Percentiles rank a stretch among this genome's conserved stretches.
phyloP scores from a whole-genome alignment of 64 coral and sea anemone species.

The Pocillopora damicornis region DNA sequence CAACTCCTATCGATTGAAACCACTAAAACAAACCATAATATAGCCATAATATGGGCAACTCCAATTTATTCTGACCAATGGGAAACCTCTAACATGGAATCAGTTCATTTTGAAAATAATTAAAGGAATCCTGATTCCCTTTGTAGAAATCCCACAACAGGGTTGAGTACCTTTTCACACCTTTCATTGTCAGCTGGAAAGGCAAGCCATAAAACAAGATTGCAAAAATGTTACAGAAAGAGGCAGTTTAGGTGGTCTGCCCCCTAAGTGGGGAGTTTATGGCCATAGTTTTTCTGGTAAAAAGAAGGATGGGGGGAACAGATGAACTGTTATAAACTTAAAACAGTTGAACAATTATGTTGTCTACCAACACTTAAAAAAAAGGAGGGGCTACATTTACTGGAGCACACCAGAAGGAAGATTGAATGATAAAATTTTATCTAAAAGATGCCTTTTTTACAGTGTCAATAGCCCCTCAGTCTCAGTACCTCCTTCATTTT shows the following conservation, averaged over 20 bases:
- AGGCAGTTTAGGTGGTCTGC: slow-evolving; percentile 44
- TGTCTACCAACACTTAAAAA: slow-evolving; percentile 55
- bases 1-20: too few relatives aligned
- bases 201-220: slow-evolving; percentile 25
- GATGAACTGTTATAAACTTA: slow-evolving; percentile 35
- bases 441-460: slow-evolving; percentile 51
- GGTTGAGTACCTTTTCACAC: background rate
- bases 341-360: slow-evolving; percentile 46
- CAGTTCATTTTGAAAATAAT: slow-evolving; percentile 51
- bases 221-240: slow-evolving; percentile 34
- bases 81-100: slow-evolving; percentile 31
- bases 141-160: background rate
- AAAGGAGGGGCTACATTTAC: slow-evolving; percentile 49
- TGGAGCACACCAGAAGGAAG: slow-evolving; percentile 30
- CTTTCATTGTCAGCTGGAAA: slow-evolving; percentile 45
- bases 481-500: slow-evolving; percentile 12
- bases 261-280: slow-evolving; percentile 43
- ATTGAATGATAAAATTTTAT: slow-evolving; percentile 50
- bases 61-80: background rate
- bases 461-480: slow-evolving; percentile 4
- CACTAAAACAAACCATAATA: too few relatives aligned
- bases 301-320: slow-evolving; percentile 52
- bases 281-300: slow-evolving; percentile 44
- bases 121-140: slow-evolving; percentile 15
- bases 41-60: background rate